Conservation (phyloP, 2,113 vertebrate genomes). For the Misgurnus mizolepis region DNA sequence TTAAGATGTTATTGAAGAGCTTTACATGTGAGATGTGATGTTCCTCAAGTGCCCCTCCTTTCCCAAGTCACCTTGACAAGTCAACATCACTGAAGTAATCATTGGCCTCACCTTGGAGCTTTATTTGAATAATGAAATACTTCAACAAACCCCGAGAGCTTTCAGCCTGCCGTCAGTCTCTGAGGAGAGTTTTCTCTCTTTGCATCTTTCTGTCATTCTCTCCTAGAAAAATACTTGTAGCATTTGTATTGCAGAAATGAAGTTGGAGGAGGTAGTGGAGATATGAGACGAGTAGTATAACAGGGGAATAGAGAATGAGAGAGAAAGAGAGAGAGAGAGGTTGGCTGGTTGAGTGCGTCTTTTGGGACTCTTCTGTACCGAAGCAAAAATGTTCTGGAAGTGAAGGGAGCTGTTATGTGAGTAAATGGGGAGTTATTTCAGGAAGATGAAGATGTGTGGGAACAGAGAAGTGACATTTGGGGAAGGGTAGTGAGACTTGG, state of each 20-base stretch:
- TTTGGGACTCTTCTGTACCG: conserved; percentile 63
- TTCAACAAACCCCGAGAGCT: conserved; percentile 69
- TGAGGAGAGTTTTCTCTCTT: conserved; percentile 4
- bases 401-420: conserved; percentile 68
- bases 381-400: conserved; percentile 68
- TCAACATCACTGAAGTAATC: conserved; percentile 20
- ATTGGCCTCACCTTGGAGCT: conserved; percentile 19
- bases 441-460: conserved; percentile 62
- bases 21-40: conserved; percentile 4
- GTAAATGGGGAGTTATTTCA: conserved; percentile 72
- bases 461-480: conserved; percentile 61
- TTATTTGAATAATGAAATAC: conserved; percentile 71
- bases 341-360: conserved; percentile 49
- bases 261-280: neutral
- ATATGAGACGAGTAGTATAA: conserved; percentile 2
- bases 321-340: conserved; percentile 18
- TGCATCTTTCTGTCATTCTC: neutral
- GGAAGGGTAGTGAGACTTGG: conserved; percentile 53
- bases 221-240: conserved; percentile 2
- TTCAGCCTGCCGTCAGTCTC: conserved; percentile 63
- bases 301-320: neutral
- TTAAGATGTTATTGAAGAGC: neutral
- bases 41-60: conserved; percentile 5
- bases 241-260: neutral
- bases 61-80: conserved; percentile 8